A percentile compares a stretch with the other conserved stretches of the same genome.
Conservation (phyloP, 2,888 invertebrate species). For the Lymantria dispar region DNA sequence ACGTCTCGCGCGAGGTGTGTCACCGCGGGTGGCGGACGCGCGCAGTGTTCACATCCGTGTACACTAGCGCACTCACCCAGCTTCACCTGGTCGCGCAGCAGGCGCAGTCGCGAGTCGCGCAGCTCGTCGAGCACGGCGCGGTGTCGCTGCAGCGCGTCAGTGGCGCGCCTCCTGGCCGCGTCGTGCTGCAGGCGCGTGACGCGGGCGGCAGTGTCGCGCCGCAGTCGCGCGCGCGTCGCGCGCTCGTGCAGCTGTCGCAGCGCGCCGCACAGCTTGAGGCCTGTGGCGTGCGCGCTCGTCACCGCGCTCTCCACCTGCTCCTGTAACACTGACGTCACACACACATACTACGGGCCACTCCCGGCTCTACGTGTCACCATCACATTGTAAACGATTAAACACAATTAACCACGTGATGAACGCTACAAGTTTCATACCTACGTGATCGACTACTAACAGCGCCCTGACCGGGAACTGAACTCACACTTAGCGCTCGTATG, state of each 20-base stretch:
- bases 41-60: neutral
- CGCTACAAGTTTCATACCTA: no score
- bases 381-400: no score
- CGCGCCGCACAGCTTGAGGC: conserved; percentile 77
- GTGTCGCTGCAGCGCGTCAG: conserved; percentile 76
- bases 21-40: no score
- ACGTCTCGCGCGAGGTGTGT: neutral
- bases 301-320: conserved; percentile 83
- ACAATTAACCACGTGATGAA: no score
- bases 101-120: conserved; percentile 73
- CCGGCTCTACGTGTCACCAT: no score
- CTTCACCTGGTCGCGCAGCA: conserved; percentile 81
- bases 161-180: conserved; percentile 69
- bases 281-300: conserved; percentile 75
- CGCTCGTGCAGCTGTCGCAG: conserved; percentile 73
- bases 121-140: conserved; percentile 76
- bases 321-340: conserved; percentile 75
- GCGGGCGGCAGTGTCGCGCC: conserved; percentile 50
- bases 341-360: no score
- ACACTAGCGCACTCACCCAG: conserved; percentile 58
- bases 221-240: conserved; percentile 46
- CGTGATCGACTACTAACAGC: no score
- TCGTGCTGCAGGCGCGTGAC: conserved; percentile 72
- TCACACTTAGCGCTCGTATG: no score
- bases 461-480: no score